Percentiles rank a stretch among this genome's conserved stretches.
phyloP scores from a whole-genome alignment of 2,888 invertebrate species.

The Ceratothoa steindachneri region DNA sequence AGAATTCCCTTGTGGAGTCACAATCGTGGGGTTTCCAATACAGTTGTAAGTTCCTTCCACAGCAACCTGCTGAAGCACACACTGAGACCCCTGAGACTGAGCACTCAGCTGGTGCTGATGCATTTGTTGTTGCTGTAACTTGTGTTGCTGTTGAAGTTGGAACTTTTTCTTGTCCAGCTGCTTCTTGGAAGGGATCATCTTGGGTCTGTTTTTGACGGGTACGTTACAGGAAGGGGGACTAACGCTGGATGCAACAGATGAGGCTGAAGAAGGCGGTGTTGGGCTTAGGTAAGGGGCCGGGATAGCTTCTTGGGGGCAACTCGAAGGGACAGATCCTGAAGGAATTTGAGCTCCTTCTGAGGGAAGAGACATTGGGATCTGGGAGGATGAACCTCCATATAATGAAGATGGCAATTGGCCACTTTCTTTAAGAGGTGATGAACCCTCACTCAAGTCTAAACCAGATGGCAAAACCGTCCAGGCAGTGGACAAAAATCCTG shows the following conservation, averaged over 20 bases:
- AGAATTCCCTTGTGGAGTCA: conserved; percentile 31
- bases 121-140: conserved; percentile 58
- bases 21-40: conserved; percentile 26
- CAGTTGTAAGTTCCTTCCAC: conserved; percentile 36
- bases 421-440: neutral
- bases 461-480: conserved; percentile 8
- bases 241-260: neutral
- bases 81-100: conserved; percentile 18
- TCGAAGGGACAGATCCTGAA: conserved; percentile 6
- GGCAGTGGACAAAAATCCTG: conserved; percentile 20
- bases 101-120: conserved; percentile 55
- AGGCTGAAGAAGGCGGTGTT: neutral
- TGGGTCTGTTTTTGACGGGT: conserved; percentile 44
- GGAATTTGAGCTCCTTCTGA: conserved; percentile 17
- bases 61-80: conserved; percentile 20
- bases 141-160: conserved; percentile 51
- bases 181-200: conserved; percentile 46
- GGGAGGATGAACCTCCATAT: conserved; percentile 29
- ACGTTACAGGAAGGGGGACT: conserved; percentile 40
- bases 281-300: conserved; percentile 10
- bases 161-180: conserved; percentile 43
- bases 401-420: conserved; percentile 57
- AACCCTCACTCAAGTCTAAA: neutral
- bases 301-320: conserved; percentile 7
- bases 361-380: conserved; percentile 27